These are phyloP conservation scores for Apogon talboti DNA, from an alignment of 2,797 vertebrate species.

Conservation along the genomic window DNA sequence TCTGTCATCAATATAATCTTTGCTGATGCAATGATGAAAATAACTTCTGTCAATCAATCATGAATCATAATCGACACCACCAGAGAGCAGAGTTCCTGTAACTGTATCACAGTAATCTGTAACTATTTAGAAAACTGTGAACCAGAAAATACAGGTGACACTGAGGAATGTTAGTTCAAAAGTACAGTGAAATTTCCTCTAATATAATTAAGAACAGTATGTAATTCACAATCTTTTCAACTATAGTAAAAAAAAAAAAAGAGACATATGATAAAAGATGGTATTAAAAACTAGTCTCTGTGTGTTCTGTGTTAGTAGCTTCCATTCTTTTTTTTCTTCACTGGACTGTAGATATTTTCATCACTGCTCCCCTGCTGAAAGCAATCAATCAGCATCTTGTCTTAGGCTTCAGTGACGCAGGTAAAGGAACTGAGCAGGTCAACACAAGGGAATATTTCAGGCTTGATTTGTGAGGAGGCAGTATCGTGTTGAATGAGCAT, in stretches of 20 bases:
- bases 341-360: slow-evolving; percentile 81
- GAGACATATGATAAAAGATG: slow-evolving; percentile 51
- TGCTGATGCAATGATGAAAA: too few relatives aligned
- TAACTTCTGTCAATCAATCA: too few relatives aligned
- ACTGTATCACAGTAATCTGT: slow-evolving; percentile 6
- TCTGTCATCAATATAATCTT: too few relatives aligned
- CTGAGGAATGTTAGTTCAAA: slow-evolving; percentile 1
- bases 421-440: slow-evolving; percentile 80
- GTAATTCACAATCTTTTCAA: slow-evolving; percentile 20
- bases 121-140: slow-evolving; percentile 23
- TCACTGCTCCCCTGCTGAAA: slow-evolving; percentile 83
- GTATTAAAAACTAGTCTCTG: slow-evolving; percentile 38
- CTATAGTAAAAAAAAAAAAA: slow-evolving; percentile 41
- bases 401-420: slow-evolving; percentile 82
- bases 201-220: neutral
- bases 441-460: slow-evolving; percentile 80
- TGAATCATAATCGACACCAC: slow-evolving; percentile 27
- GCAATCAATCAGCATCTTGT: slow-evolving; percentile 86
- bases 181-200: slow-evolving; percentile 2
- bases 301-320: slow-evolving; percentile 47
- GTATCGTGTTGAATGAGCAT: slow-evolving; percentile 68
- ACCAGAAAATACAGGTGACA: slow-evolving; percentile 20
- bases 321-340: slow-evolving; percentile 51
- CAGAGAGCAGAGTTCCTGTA: slow-evolving; percentile 17
- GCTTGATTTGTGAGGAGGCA: slow-evolving; percentile 82